Percentiles rank a stretch among this genome's conserved stretches.
phyloP scores from a whole-genome alignment of 1,140 invertebrate genomes.

The Papilio polyxenes region DNA sequence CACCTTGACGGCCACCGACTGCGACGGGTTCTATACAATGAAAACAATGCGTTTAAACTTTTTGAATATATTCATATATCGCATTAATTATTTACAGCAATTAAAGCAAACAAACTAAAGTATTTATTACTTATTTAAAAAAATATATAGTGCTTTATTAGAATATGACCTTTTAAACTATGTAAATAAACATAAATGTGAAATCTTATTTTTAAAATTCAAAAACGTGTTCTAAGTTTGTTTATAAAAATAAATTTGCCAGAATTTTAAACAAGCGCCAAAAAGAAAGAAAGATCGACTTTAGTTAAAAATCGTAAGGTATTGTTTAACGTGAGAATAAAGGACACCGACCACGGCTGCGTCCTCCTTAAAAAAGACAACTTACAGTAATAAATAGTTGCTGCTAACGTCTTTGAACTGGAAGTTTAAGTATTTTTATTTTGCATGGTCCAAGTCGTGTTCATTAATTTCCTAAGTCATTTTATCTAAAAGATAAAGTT shows the following conservation, averaged over 20 bases:
- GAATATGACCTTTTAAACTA: conserved; percentile 21
- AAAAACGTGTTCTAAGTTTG: neutral
- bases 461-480: neutral
- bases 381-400: neutral
- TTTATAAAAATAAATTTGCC: neutral
- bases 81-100: neutral
- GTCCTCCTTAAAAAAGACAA: neutral
- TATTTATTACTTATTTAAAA: conserved; percentile 21
- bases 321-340: neutral
- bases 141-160: conserved; percentile 43
- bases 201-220: neutral
- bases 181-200: conserved; percentile 4
- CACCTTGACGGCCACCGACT: conserved; percentile 97
- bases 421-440: too few species aligned
- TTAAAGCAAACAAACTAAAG: neutral
- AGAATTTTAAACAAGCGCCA: neutral
- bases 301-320: neutral
- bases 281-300: neutral
- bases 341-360: neutral
- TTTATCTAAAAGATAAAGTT: neutral
- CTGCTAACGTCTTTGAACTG: too few species aligned
- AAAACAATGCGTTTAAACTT: conserved; percentile 38
- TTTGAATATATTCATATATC: conserved; percentile 10
- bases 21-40: conserved; percentile 88
- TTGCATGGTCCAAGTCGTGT: neutral